Percentiles rank a stretch among this genome's conserved stretches.
Conservation (phyloP, 1,140 invertebrate genomes). For the Homarus americanus region DNA sequence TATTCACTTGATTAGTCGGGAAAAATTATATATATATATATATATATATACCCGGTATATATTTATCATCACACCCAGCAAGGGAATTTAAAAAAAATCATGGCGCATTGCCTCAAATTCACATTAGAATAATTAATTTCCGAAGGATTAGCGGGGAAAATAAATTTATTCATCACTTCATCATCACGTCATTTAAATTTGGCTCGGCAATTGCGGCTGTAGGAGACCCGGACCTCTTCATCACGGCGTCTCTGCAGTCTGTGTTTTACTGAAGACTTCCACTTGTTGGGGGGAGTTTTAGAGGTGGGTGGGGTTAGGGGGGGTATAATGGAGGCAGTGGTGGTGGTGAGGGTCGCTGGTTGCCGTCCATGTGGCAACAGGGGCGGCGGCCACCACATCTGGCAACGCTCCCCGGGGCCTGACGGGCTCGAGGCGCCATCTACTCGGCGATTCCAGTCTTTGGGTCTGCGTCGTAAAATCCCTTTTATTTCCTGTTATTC, state of each 20-base stretch:
- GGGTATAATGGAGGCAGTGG: neutral
- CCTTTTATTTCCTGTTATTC: neutral
- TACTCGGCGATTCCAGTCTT: neutral
- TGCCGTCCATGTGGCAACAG: neutral
- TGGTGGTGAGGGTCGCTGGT: neutral
- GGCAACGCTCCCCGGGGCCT: neutral
- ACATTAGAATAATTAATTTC: neutral
- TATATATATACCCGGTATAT: neutral
- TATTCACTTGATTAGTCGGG: no score
- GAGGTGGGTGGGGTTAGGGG: no score
- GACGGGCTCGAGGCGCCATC: constrained; percentile 6
- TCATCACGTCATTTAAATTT: neutral
- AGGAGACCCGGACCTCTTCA: no score
- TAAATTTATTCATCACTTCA: constrained; percentile 4
- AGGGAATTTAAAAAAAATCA: neutral
- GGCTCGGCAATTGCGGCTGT: no score
- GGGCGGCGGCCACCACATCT: neutral
- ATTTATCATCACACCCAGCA: no score
- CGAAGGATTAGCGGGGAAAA: neutral
- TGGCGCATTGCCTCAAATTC: neutral
- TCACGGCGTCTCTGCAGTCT: no score
- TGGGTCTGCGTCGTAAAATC: neutral
- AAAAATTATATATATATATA: neutral
- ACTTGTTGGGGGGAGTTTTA: neutral
- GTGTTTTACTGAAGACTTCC: no score